A percentile compares a stretch with the other conserved stretches of the same genome.
phyloP scores from a whole-genome alignment of 2,113 vertebrate genomes.

The Marmota monax region DNA sequence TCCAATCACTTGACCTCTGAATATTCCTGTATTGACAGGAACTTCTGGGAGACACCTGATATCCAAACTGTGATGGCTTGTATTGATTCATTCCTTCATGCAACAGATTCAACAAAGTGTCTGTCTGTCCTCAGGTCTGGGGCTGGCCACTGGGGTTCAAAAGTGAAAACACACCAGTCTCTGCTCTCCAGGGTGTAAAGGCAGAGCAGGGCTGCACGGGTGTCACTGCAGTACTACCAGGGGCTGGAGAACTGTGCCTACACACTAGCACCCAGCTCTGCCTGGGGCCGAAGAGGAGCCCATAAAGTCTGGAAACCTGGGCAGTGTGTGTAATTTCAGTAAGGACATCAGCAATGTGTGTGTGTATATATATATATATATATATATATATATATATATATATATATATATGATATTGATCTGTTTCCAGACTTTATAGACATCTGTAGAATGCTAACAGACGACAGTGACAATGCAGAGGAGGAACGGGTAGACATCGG shows the following conservation, averaged over 20 bases:
- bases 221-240: rapidly evolving
- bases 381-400: background rate
- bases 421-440: background rate
- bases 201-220: background rate
- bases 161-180: too few species aligned
- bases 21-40: too few species aligned
- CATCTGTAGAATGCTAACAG: background rate
- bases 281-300: background rate
- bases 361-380: background rate
- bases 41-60: too few species aligned
- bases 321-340: too few species aligned
- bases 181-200: background rate
- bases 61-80: background rate
- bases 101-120: background rate
- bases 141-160: background rate
- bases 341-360: background rate
- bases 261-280: background rate
- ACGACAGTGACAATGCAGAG: background rate
- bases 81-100: background rate
- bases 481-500: background rate
- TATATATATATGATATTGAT: rapidly evolving
- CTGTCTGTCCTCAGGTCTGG: background rate
- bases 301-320: background rate
- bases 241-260: too few species aligned
- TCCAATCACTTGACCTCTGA: too few species aligned